phyloP scores from a whole-genome alignment of 2,113 vertebrate species.

The Corydoras maculifer region DNA sequence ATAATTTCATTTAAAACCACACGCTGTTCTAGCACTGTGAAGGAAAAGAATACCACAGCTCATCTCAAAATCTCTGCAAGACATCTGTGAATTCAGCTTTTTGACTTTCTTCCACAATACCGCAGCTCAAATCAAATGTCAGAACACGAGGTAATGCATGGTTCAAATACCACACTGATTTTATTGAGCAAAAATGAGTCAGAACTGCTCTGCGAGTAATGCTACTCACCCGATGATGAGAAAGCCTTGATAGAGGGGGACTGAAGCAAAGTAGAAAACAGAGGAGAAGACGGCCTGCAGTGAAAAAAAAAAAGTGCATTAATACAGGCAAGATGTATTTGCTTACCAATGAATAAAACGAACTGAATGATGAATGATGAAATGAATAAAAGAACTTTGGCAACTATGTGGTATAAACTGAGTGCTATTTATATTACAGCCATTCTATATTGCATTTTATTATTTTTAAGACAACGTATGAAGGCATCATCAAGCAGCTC shows the following conservation, averaged over 20 bases:
- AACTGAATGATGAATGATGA: too few relatives aligned
- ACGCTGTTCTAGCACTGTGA: too few relatives aligned
- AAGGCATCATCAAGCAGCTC: too few relatives aligned
- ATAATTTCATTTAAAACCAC: neutral
- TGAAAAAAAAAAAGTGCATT: neutral
- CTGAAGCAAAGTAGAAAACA: conserved; percentile 93
- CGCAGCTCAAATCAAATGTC: conserved; percentile 58
- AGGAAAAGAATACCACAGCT: conserved; percentile 27
- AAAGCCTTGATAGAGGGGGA: conserved; percentile 95
- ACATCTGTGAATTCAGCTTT: conserved; percentile 17
- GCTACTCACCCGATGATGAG: conserved; percentile 89
- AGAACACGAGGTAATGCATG: conserved; percentile 30
- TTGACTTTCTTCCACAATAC: conserved; percentile 36
- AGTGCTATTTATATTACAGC: too few relatives aligned
- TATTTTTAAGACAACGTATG: too few relatives aligned
- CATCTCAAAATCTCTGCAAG: conserved; percentile 18
- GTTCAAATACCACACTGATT: conserved; percentile 36
- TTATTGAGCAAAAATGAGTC: conserved; percentile 48
- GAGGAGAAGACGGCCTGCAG: conserved; percentile 89
- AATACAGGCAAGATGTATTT: too few relatives aligned
- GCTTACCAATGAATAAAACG: too few relatives aligned
- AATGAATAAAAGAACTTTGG: too few relatives aligned
- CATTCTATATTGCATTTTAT: too few relatives aligned
- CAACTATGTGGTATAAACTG: too few relatives aligned
- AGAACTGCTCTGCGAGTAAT: conserved; percentile 18